A percentile compares a stretch with the other conserved stretches of the same genome.
Evolutionary conservation across 2,888 invertebrate genomes (phyloP).

Genomic region (Strigamia transsilvanica): DNA sequence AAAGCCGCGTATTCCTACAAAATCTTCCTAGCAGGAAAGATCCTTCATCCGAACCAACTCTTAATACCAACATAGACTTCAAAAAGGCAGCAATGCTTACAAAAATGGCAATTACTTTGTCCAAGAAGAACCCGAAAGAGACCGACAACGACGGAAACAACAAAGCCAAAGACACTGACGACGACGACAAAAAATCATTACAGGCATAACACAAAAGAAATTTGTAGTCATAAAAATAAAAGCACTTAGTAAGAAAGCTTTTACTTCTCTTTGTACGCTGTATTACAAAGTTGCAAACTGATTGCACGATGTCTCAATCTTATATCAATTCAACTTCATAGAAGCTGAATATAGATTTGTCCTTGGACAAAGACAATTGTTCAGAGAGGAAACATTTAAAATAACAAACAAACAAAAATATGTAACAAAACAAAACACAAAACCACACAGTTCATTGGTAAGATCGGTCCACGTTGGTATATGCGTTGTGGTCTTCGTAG

Average conservation of each 20-base stretch:
- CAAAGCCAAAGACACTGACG: background rate
- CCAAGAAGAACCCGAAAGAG: background rate
- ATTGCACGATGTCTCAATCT: background rate
- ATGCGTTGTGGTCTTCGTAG: slow-evolving; percentile 47
- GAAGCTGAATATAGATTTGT: slow-evolving; percentile 35
- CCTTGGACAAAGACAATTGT: slow-evolving; percentile 7
- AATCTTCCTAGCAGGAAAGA: slow-evolving; percentile 76
- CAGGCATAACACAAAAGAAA: too few relatives aligned
- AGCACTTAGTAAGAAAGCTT: slow-evolving; percentile 32
- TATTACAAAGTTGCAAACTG: slow-evolving; percentile 36
- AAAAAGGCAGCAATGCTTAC: slow-evolving; percentile 57
- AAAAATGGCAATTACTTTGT: slow-evolving; percentile 54
- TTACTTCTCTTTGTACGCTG: background rate
- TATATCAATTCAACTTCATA: slow-evolving; percentile 26
- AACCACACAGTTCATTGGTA: slow-evolving; percentile 2
- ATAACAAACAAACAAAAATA: background rate
- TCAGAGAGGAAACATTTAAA: background rate
- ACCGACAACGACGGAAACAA: background rate
- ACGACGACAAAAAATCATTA: background rate
- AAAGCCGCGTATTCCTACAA: slow-evolving; percentile 72
- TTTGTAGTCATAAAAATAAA: background rate
- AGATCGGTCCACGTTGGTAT: slow-evolving; percentile 19
- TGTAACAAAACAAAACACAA: background rate
- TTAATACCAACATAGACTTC: slow-evolving; percentile 53
- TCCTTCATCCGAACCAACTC: slow-evolving; percentile 49